These are phyloP conservation scores for Motacilla tschutschensis DNA, from an alignment of 2,113 vertebrate genomes.

Conservation along the genomic window DNA sequence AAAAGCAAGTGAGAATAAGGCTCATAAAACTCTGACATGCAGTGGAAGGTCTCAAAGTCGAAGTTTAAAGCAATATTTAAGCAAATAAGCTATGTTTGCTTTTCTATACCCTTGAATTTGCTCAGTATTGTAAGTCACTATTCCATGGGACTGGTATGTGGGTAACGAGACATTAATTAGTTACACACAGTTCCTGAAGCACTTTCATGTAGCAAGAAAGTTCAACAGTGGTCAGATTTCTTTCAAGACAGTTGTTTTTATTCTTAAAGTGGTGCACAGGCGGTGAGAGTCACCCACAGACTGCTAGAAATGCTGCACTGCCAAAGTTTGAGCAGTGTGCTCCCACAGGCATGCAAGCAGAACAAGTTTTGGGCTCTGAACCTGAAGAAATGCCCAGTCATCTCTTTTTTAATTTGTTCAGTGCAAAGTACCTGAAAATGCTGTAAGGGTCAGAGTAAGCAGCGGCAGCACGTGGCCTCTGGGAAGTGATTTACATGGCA, in stretches of 20 bases:
- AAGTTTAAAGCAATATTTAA: neutral
- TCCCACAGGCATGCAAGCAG: rapidly evolving
- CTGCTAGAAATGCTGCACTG: neutral
- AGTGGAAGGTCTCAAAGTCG: neutral
- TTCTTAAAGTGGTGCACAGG: neutral
- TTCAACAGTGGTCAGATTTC: neutral
- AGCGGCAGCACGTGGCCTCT: neutral
- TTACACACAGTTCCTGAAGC: neutral
- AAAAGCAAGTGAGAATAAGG: neutral
- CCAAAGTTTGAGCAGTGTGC: rapidly evolving
- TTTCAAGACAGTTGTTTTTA: neutral
- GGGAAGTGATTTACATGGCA: neutral
- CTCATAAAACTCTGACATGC: neutral
- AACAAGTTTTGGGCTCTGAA: neutral
- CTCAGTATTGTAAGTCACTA: neutral
- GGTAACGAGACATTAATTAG: neutral
- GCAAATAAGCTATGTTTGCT: neutral
- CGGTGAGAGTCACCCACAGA: neutral
- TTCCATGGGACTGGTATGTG: neutral
- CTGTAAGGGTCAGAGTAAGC: neutral
- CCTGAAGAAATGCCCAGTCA: neutral
- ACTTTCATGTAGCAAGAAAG: neutral
- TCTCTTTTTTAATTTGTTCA: neutral
- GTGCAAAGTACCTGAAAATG: neutral
- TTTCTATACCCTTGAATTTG: neutral